phyloP scores from a whole-genome alignment of 37 sponge, comb jelly and placozoan genomes.

The Haliclona indistincta region DNA sequence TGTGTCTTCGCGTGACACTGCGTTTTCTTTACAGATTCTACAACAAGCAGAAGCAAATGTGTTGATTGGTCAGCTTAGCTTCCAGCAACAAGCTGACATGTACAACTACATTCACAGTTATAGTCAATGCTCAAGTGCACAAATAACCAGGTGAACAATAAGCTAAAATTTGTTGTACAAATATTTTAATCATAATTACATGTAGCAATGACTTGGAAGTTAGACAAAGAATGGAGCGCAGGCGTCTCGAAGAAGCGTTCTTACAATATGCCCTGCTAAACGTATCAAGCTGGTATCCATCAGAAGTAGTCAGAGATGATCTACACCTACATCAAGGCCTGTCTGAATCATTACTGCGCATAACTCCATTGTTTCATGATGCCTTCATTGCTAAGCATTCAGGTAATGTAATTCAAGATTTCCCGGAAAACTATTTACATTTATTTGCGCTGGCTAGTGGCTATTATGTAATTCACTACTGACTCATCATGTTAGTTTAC shows the following conservation, averaged over 20 bases:
- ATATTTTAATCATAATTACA: not conserved
- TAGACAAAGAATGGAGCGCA: slow-evolving; percentile 16
- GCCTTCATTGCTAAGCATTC: not conserved
- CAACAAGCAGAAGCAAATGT: slow-evolving; percentile 17
- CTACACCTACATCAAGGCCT: not conserved
- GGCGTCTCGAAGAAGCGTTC: slow-evolving; percentile 35
- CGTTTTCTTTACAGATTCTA: slow-evolving; percentile 20
- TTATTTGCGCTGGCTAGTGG: too few species aligned
- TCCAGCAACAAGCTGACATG: slow-evolving; percentile 40
- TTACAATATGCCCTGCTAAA: slow-evolving; percentile 25
- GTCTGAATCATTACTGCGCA: not conserved
- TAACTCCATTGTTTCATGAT: slow-evolving; percentile 1
- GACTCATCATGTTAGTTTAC: too few species aligned
- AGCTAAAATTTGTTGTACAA: too few species aligned
- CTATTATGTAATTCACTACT: too few species aligned
- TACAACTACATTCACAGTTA: slow-evolving; percentile 33
- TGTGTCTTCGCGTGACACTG: slow-evolving; percentile 27
- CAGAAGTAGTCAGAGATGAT: not conserved
- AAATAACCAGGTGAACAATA: too few species aligned
- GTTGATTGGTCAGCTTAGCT: slow-evolving; percentile 47
- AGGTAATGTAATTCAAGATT: slow-evolving; percentile 1
- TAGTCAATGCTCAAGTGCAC: not conserved
- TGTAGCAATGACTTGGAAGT: not conserved
- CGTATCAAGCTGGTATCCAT: slow-evolving; percentile 13
- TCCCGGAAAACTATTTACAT: not conserved